A percentile compares a stretch with the other conserved stretches of the same genome.
phyloP scores from a whole-genome alignment of 1,140 invertebrate species.

The Heliothis subflexa region DNA sequence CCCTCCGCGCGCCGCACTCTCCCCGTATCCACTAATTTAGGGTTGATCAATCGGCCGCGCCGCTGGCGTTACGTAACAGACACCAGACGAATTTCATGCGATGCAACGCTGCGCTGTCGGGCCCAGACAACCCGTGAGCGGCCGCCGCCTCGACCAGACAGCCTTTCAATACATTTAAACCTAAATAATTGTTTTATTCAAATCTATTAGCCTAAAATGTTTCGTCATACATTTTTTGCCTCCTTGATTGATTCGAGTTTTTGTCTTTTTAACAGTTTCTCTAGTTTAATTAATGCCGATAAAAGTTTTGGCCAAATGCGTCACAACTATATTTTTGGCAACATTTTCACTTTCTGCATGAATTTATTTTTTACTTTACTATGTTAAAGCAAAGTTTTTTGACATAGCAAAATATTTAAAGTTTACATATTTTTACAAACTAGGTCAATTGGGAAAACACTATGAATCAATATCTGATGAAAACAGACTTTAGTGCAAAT shows the following conservation, averaged over 20 bases:
- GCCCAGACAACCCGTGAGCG: constrained; percentile 17
- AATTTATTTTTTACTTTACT: background rate
- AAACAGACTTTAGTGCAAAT: background rate
- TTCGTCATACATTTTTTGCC: background rate
- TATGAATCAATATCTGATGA: background rate
- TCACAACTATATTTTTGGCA: background rate
- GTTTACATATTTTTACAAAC: background rate
- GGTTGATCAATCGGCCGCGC: constrained; percentile 82
- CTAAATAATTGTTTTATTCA: constrained; percentile 8
- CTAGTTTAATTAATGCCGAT: background rate
- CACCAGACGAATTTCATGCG: constrained; percentile 64
- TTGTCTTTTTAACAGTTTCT: background rate
- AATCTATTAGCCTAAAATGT: background rate
- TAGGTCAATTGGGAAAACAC: background rate
- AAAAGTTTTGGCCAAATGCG: background rate
- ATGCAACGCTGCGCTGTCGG: constrained; percentile 18
- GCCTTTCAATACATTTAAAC: constrained; percentile 16
- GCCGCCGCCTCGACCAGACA: constrained; percentile 16
- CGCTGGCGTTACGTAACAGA: constrained; percentile 72
- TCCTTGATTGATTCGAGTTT: no score
- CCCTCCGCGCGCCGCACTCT: constrained; percentile 64
- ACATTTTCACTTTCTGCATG: background rate
- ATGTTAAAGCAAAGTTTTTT: background rate
- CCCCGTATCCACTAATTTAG: constrained; percentile 83
- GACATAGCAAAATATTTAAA: background rate